Evolutionary conservation across 2,888 invertebrate genomes (phyloP).

Genomic region (Agrenia bidenticulata): DNA sequence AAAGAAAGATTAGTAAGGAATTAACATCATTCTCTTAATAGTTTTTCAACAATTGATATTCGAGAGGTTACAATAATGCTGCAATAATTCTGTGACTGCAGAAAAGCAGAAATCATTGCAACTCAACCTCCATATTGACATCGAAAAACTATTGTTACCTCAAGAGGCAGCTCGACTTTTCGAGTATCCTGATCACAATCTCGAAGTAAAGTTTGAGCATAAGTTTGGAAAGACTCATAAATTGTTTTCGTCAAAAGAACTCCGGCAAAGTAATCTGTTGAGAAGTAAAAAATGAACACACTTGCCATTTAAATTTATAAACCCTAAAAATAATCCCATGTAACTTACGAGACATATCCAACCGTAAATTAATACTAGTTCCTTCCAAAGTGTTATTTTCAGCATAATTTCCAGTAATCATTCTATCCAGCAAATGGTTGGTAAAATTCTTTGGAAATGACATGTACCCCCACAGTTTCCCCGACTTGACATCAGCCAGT

Average conservation of each 20-base stretch:
- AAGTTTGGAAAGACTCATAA: conserved; percentile 9
- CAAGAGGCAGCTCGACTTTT: conserved; percentile 8
- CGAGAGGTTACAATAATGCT: no score
- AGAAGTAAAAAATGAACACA: no score
- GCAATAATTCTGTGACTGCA: no score
- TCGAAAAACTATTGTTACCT: neutral
- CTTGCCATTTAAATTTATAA: no score
- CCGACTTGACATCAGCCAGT: conserved; percentile 16
- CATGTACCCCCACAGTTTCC: conserved; percentile 35
- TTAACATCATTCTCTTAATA: no score
- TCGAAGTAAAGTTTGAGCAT: neutral
- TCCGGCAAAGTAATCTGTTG: conserved; percentile 14
- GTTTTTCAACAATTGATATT: no score
- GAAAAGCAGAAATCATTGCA: no score
- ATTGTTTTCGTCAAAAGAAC: conserved; percentile 13
- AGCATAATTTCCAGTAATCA: neutral
- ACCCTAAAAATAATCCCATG: no score
- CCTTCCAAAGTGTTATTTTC: conserved; percentile 7
- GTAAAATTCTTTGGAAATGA: conserved; percentile 11
- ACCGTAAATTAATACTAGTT: neutral
- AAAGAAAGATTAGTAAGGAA: no score
- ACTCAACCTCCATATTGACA: no score
- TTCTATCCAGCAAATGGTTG: neutral
- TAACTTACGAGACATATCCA: conserved; percentile 14
- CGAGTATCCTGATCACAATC: conserved; percentile 10